Evolutionary conservation across 2,888 invertebrate genomes (phyloP).

Genomic region (Amblyjoppa proteus): DNA sequence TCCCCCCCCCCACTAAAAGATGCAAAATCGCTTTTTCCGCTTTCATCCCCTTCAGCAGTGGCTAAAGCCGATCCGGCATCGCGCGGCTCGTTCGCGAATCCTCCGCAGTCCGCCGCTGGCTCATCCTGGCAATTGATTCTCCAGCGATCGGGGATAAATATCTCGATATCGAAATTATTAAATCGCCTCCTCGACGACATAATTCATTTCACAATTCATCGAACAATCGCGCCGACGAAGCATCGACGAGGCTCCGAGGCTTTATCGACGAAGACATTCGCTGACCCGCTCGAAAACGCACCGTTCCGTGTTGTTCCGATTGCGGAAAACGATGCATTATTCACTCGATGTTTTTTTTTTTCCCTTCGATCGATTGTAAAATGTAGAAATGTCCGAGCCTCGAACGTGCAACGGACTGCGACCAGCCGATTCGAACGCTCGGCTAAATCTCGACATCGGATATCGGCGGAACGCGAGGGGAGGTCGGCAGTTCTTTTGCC

Average conservation of each 20-base stretch:
- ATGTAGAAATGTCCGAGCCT: not conserved
- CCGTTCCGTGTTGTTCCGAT: not conserved
- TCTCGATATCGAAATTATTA: slow-evolving; percentile 30
- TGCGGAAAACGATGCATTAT: not conserved
- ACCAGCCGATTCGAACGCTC: slow-evolving; percentile 1
- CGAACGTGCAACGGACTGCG: not conserved
- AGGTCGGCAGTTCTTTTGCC: slow-evolving; percentile 11
- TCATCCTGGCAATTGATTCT: not conserved
- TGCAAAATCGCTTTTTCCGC: not conserved
- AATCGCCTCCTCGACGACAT: slow-evolving; percentile 9
- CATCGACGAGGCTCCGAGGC: not conserved
- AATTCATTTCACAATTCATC: slow-evolving; percentile 53
- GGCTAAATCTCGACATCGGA: not conserved
- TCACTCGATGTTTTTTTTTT: not conserved
- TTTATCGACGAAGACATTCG: slow-evolving; percentile 38
- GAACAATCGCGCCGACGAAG: slow-evolving; percentile 23
- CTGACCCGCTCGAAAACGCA: not conserved
- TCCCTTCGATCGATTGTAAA: not conserved
- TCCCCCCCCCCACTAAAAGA: not conserved
- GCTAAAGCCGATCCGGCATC: not conserved
- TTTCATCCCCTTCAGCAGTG: too few species aligned
- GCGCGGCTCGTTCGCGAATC: not conserved
- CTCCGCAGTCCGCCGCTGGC: not conserved
- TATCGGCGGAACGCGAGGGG: not conserved
- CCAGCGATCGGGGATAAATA: not conserved